Evolutionary conservation across 2,797 vertebrate genomes (phyloP), one percentile per base, ranked within the genome.

Genomic region (Eulemur mongoz): DNA sequence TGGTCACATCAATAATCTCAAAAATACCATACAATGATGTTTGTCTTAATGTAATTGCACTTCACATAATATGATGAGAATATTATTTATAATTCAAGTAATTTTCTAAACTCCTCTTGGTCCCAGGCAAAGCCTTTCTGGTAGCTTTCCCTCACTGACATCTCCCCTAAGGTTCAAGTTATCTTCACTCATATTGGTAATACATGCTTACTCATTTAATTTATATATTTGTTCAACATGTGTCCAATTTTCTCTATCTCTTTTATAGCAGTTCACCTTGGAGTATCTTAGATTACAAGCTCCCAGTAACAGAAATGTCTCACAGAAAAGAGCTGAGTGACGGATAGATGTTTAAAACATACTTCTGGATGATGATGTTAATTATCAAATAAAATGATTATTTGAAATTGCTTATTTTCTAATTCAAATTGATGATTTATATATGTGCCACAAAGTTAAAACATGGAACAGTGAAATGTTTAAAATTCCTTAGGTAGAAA

Each of bases 341-440:
- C 22, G 10, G 54, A 92, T 18, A 50, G 82, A 10, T 70, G 20
- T 78, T 87, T 14, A 23, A 43, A 57, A 65, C 10, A 82, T 22
- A 65, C 27, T 89, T 93, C 67, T 63, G 72, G 20, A 73, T 73
- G 70, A 54, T 70, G 67, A 57, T 0, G 7, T 84, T 96, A 93
- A 91, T 94, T 85, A 67, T 30, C 54, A 88, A 92, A 91, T 76
- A 95, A 92, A 96, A 63, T 7, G 30, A 93, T 89, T 69, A 79
- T 89, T 94, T 94, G 81, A 75, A 78, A 72, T 48, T 88, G 45
- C 30, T 96, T 93, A 93, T 70, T 84, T 78, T 91, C 67, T 76
- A 91, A 91, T 89, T 86, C 75, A 89, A 86, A 86, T 40, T 23
- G 35, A 76, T 92, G 83, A 82, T 32, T 81, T 95, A 87, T 61